These are phyloP conservation scores for Rhingia rostrata DNA, from an alignment of 2,888 invertebrate species.

Conservation along the genomic window DNA sequence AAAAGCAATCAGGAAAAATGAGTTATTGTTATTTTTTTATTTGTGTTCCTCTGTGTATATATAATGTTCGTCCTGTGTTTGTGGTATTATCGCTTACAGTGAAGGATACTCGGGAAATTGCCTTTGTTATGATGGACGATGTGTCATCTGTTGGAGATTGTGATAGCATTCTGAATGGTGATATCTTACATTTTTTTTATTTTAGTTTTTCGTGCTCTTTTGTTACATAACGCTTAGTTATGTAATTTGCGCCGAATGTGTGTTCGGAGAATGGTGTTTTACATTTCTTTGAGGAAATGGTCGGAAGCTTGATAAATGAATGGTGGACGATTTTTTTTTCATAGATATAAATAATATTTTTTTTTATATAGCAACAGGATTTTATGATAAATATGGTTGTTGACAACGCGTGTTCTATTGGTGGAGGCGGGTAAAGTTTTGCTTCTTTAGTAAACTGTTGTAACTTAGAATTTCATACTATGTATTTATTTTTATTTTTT, in stretches of 20 bases:
- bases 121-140: constrained; percentile 66
- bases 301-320: too few species aligned
- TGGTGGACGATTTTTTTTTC: too few species aligned
- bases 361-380: too few species aligned
- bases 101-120: constrained; percentile 63
- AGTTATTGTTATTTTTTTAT: constrained; percentile 66
- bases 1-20: constrained; percentile 72
- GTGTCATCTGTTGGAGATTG: constrained; percentile 67
- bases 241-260: constrained; percentile 36
- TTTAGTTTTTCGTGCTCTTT: constrained; percentile 10
- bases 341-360: too few species aligned
- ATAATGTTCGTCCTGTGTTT: neutral
- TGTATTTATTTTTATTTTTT: too few species aligned
- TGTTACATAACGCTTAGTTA: constrained; percentile 10
- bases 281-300: neutral
- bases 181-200: neutral
- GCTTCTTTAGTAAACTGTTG: too few species aligned
- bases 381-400: too few species aligned
- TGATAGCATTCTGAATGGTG: constrained; percentile 49
- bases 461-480: too few species aligned
- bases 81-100: constrained; percentile 45
- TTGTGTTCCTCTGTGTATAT: constrained; percentile 3
- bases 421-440: too few species aligned
- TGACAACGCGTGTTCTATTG: too few species aligned
- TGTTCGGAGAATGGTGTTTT: constrained; percentile 15